These are phyloP conservation scores for Dicaeum eximium DNA, from an alignment of 2,113 vertebrate species.

Conservation along the genomic window DNA sequence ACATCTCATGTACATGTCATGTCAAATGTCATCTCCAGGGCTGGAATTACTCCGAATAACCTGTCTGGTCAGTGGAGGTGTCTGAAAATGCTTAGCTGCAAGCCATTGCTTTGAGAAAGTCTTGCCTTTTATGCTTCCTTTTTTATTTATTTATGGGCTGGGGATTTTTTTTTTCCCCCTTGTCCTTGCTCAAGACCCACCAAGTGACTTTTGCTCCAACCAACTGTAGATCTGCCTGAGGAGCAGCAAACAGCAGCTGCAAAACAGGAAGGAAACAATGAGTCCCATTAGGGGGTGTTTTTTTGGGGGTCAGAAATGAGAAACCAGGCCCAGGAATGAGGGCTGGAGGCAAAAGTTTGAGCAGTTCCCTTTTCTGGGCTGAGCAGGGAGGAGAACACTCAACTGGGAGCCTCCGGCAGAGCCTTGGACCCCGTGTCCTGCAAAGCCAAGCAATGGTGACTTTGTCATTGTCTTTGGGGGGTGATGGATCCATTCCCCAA, in stretches of 20 bases:
- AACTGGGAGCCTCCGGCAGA: not conserved
- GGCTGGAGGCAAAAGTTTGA: not conserved
- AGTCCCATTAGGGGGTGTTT: not conserved
- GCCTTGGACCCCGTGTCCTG: accelerated
- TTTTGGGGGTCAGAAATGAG: not conserved
- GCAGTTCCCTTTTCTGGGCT: not conserved
- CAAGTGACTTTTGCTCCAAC: accelerated
- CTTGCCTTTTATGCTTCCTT: slow-evolving; percentile 2
- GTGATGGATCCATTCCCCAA: not conserved
- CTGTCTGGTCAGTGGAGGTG: slow-evolving; percentile 47
- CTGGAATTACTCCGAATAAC: slow-evolving; percentile 34
- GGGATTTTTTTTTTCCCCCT: not conserved
- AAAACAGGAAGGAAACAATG: not conserved
- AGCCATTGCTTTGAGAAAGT: slow-evolving; percentile 2
- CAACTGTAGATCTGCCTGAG: not conserved
- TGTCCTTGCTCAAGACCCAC: not conserved
- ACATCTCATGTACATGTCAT: slow-evolving; percentile 56
- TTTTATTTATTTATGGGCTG: slow-evolving; percentile 3
- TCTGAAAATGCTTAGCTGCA: slow-evolving; percentile 19
- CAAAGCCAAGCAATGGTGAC: accelerated
- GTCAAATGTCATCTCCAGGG: slow-evolving; percentile 57
- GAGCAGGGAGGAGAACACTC: not conserved
- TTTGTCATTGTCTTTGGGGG: not conserved
- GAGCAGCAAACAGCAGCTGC: not conserved
- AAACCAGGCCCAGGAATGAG: accelerated